These are phyloP conservation scores for Hycleus phaleratus DNA, from an alignment of 1,140 invertebrate species.

Conservation along the genomic window DNA sequence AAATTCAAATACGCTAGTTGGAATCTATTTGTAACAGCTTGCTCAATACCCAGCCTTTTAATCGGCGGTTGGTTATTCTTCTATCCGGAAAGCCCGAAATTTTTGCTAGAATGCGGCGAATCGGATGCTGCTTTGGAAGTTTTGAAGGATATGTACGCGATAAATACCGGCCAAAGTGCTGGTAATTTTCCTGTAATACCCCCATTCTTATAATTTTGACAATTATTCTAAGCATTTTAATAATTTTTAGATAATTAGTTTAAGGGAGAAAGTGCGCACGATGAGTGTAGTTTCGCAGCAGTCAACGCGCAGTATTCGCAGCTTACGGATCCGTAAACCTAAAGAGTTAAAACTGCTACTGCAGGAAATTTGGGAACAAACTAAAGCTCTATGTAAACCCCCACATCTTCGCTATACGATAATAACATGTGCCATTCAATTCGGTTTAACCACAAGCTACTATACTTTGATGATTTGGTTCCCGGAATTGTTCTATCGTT, in stretches of 20 bases:
- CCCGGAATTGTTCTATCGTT: conserved; percentile 69
- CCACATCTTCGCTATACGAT: conserved; percentile 62
- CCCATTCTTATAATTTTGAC: conserved; percentile 37
- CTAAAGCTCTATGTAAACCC: conserved; percentile 57
- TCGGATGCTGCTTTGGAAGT: conserved; percentile 62
- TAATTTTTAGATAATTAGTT: conserved; percentile 49
- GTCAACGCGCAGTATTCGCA: conserved; percentile 49
- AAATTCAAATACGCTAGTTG: conserved; percentile 61
- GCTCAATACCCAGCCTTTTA: conserved; percentile 54
- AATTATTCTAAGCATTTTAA: conserved; percentile 46
- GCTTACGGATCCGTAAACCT: conserved; percentile 53
- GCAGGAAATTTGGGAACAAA: conserved; percentile 57
- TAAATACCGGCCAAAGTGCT: conserved; percentile 59
- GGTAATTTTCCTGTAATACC: conserved; percentile 56
- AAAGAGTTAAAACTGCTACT: conserved; percentile 58
- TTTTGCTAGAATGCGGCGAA: conserved; percentile 67
- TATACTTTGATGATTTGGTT: conserved; percentile 81
- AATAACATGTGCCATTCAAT: conserved; percentile 65
- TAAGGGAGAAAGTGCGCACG: conserved; percentile 58
- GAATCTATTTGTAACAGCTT: conserved; percentile 66
- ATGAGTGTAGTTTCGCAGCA: conserved; percentile 52
- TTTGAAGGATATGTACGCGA: conserved; percentile 58
- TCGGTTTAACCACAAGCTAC: conserved; percentile 68
- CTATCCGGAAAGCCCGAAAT: conserved; percentile 83
- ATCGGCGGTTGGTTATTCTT: conserved; percentile 60